Percentiles rank a stretch among this genome's conserved stretches.
Conservation (phyloP, 2,113 vertebrate genomes). For the Aphelocoma coerulescens region DNA sequence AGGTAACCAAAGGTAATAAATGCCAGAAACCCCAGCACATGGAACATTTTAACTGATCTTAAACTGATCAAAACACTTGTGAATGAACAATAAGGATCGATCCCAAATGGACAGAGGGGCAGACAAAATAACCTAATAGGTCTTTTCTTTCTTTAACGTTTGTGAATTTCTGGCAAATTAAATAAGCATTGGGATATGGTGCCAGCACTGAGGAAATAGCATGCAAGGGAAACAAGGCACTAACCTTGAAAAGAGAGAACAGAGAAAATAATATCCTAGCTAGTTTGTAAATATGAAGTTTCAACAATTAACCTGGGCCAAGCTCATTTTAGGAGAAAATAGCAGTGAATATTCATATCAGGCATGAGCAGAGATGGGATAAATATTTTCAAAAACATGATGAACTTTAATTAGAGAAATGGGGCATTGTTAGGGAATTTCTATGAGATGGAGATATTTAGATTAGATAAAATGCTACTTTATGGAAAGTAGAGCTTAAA, state of each 20-base stretch:
- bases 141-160: not conserved
- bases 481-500: not conserved
- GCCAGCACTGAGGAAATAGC: not conserved
- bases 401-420: not conserved
- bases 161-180: constrained; percentile 11
- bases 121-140: not conserved
- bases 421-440: not conserved
- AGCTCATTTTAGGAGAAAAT: not conserved
- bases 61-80: constrained; percentile 31
- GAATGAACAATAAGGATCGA: constrained; percentile 22
- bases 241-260: not conserved
- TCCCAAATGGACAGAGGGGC: not conserved
- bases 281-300: not conserved
- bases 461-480: not conserved
- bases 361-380: not conserved
- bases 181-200: not conserved
- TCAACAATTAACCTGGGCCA: not conserved
- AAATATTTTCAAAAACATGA: not conserved
- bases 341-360: not conserved
- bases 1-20: constrained; percentile 24
- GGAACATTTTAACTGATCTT: constrained; percentile 15
- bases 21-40: not conserved
- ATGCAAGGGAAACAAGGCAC: not conserved
- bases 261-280: not conserved
- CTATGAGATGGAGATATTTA: not conserved